These are phyloP conservation scores for Ophthalmolycus amberensis DNA, from an alignment of 2,113 vertebrate genomes.

Conservation along the genomic window DNA sequence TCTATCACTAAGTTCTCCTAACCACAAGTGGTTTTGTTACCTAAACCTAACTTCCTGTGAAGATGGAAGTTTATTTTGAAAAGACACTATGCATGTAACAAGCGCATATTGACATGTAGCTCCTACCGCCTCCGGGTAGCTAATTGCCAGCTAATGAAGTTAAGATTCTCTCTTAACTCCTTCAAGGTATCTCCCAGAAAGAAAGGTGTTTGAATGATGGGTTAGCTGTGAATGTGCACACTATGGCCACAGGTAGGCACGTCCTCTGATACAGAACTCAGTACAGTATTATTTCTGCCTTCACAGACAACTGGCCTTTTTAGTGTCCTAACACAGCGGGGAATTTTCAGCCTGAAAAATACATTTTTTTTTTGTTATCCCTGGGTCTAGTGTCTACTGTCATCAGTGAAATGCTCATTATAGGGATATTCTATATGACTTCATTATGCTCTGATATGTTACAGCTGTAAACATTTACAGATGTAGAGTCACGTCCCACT, in stretches of 20 bases:
- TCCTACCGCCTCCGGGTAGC: not conserved
- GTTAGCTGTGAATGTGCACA: constrained; percentile 1
- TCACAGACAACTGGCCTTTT: not conserved
- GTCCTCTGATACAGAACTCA: not conserved
- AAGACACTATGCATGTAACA: too few species aligned
- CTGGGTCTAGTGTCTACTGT: not conserved
- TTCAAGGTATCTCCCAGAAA: constrained; percentile 4
- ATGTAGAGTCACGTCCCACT: constrained; percentile 8
- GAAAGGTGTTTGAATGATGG: not conserved
- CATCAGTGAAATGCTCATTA: not conserved
- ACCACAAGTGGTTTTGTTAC: too few species aligned
- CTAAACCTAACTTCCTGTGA: too few species aligned
- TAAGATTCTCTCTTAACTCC: constrained; percentile 24
- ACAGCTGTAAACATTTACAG: constrained; percentile 25
- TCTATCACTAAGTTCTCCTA: too few species aligned
- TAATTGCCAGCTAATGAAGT: constrained; percentile 35
- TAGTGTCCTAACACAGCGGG: not conserved
- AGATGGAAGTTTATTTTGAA: too few species aligned
- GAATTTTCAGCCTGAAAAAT: not conserved
- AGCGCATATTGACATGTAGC: too few species aligned
- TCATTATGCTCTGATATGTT: constrained; percentile 1
- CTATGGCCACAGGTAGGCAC: not conserved
- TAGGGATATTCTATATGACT: constrained; percentile 8
- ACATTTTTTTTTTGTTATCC: not conserved
- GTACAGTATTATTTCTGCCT: constrained; percentile 2